phyloP scores from a whole-genome alignment of 2,888 invertebrate genomes.

The Drosophila cyrtoloma region DNA sequence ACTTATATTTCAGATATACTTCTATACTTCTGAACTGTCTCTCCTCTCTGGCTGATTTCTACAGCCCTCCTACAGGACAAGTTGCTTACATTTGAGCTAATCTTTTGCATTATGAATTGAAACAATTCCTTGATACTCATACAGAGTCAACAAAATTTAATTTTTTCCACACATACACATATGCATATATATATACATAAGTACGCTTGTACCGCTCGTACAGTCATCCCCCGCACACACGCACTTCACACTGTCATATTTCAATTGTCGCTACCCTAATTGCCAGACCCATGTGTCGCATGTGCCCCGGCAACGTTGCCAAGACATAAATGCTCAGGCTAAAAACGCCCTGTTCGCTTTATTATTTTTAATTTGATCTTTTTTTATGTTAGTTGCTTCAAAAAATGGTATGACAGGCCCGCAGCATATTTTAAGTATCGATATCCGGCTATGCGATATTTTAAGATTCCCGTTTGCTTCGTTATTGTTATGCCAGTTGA shows the following conservation, averaged over 20 bases:
- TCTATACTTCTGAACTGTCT: background rate
- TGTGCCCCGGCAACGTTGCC: conserved; percentile 35
- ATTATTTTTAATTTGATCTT: conserved; percentile 42
- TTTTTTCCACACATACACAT: background rate
- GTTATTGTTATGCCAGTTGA: conserved; percentile 36
- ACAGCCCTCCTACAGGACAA: background rate
- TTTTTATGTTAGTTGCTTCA: conserved; percentile 1
- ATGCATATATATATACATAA: background rate
- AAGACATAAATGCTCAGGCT: conserved; percentile 31
- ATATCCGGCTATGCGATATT: conserved; percentile 62
- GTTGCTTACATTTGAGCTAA: background rate
- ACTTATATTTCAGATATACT: background rate
- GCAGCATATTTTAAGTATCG: conserved; percentile 65
- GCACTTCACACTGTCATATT: conserved; percentile 44
- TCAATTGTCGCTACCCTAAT: conserved; percentile 63
- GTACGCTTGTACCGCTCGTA: conserved; percentile 15
- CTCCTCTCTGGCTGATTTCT: too few species aligned
- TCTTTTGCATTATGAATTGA: background rate
- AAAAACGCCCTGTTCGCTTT: conserved; percentile 24
- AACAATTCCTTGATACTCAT: background rate
- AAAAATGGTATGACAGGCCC: conserved; percentile 36
- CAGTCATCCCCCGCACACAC: conserved; percentile 1
- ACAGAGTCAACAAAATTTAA: too few species aligned
- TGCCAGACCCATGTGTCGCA: conserved; percentile 51
- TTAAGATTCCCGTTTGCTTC: conserved; percentile 32